These are phyloP conservation scores for Pseudois nayaur DNA, from an alignment of 2,113 vertebrate species.

Conservation along the genomic window DNA sequence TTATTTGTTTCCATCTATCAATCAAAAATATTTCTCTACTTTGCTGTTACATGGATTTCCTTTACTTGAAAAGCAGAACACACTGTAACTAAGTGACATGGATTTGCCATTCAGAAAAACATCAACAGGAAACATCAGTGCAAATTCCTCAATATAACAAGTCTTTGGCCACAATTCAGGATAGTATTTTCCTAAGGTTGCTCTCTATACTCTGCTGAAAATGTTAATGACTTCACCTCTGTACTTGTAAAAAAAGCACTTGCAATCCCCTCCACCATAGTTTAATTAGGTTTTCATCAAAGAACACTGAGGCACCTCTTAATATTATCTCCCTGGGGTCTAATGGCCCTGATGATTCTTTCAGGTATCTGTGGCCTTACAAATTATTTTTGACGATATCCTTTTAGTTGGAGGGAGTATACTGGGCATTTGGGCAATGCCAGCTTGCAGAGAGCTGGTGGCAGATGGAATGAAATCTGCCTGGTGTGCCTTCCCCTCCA, in stretches of 20 bases:
- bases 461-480: slow-evolving; percentile 88
- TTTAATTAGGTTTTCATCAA: slow-evolving; percentile 80
- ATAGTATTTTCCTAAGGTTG: slow-evolving; percentile 64
- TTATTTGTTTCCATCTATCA: slow-evolving; percentile 47
- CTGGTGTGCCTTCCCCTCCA: slow-evolving; percentile 81
- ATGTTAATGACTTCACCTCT: slow-evolving; percentile 71
- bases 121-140: slow-evolving; percentile 80
- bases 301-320: slow-evolving; percentile 69
- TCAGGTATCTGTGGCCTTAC: slow-evolving; percentile 78
- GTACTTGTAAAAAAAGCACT: slow-evolving; percentile 62
- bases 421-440: slow-evolving; percentile 80
- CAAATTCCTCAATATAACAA: slow-evolving; percentile 77
- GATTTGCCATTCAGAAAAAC: slow-evolving; percentile 74
- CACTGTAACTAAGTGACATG: slow-evolving; percentile 75
- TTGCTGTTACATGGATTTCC: slow-evolving; percentile 61
- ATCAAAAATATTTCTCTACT: slow-evolving; percentile 67
- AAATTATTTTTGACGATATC: slow-evolving; percentile 79
- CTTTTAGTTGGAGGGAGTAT: slow-evolving; percentile 77
- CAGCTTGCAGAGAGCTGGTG: slow-evolving; percentile 84
- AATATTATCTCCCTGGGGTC: slow-evolving; percentile 73
- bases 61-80: slow-evolving; percentile 73
- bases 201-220: slow-evolving; percentile 57
- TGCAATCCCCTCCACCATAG: slow-evolving; percentile 62
- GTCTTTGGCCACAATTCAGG: slow-evolving; percentile 76
- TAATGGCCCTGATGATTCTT: slow-evolving; percentile 79